A percentile compares a stretch with the other conserved stretches of the same genome.
Evolutionary conservation across 2,113 vertebrate species (phyloP).

Genomic region (Elanoides forficatus): DNA sequence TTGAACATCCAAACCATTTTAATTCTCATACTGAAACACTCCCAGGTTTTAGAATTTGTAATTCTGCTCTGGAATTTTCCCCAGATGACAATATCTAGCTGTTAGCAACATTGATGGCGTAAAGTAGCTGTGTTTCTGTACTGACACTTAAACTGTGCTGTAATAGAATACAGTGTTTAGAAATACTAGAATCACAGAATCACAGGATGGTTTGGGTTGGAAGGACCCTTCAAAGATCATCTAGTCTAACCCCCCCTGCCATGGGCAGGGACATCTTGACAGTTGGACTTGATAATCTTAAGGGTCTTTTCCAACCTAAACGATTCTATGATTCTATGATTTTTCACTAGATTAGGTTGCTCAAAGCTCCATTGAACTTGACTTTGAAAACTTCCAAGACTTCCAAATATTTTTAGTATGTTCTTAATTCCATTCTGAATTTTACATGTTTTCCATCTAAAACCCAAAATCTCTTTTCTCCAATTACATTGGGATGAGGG

Average conservation of each 20-base stretch:
- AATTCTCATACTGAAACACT: neutral
- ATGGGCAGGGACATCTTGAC: neutral
- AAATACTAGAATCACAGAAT: neutral
- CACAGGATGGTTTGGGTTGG: neutral
- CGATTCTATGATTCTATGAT: too few relatives aligned
- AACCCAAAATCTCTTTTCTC: neutral
- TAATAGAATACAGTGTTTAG: neutral
- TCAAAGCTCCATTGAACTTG: neutral
- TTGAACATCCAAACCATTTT: neutral
- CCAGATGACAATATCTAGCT: neutral
- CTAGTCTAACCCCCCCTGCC: neutral
- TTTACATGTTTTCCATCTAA: neutral
- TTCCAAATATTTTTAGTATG: neutral
- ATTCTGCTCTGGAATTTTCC: neutral
- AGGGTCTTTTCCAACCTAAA: too few relatives aligned
- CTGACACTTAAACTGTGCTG: neutral
- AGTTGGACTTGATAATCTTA: too few relatives aligned
- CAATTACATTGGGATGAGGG: rapidly evolving
- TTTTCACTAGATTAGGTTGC: neutral
- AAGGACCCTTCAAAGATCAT: neutral
- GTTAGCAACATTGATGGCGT: neutral
- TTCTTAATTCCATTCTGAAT: neutral
- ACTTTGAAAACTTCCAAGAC: neutral
- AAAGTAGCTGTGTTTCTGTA: neutral
- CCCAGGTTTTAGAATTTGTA: neutral